Evolutionary conservation across 2,888 invertebrate genomes (phyloP), one percentile per base, ranked within the genome.

Genomic region (Romanomermis culicivorax): DNA sequence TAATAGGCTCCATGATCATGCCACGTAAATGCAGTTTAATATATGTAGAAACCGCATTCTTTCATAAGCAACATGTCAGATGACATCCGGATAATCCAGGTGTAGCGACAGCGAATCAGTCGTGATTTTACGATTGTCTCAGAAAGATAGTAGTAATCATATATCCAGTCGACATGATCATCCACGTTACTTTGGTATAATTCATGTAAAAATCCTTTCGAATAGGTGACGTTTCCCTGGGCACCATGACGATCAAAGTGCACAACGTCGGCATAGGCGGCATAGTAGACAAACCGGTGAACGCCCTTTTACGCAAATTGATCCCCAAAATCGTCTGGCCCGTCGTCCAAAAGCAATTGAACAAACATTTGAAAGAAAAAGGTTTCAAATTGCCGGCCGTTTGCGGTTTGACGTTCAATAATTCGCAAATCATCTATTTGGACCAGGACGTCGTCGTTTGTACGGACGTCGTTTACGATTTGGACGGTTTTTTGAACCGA

Each of bases 321-420:
- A 27, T 49, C 3, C 50, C 26, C 7, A 49, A 49, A 49, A 7
- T 27, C 3, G 27, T 49, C 20, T 49, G 50, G 50, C 50, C 50
- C 11, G 23, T 27, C 14, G 27, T 27, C 4, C 25, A 27, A 14
- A 23, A 4, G 4, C 26, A 14, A 27, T 14, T 49, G 7, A 25
- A 49, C 50, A 29, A 49, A 27, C 11, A 11, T 4, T 27, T 49
- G 14, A 29, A 20, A 49, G 50, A 27, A 4, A 25, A 49, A 27
- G 50, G 50, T 14, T 20, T 17, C 14, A 25, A 25, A 25, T 27
- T 49, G 20, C 50, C 50, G 27, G 50, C 26, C 7, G 25, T 27
- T 7, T 49, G 50, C 50, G 29, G 50, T 20, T 29, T 49, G 29
- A 49, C 4, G 7, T 49, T 49, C 50, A 49, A 49, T 29, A 49